phyloP scores from a whole-genome alignment of 2,797 vertebrate species.

The Betta splendens region DNA sequence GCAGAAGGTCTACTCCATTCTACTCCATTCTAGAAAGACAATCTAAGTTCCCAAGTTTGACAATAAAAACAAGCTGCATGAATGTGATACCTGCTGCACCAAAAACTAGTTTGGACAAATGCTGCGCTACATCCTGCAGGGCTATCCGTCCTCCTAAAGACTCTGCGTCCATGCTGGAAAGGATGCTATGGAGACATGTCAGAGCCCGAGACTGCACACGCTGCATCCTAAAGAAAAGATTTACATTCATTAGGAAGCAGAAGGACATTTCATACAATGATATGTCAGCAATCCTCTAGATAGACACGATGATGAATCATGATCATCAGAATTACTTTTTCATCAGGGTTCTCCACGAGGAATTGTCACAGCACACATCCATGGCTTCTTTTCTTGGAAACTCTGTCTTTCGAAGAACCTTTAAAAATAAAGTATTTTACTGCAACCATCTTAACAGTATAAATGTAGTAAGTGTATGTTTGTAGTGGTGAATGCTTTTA shows the following conservation, averaged over 20 bases:
- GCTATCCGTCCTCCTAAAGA: conserved; percentile 87
- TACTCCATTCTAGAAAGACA: not conserved
- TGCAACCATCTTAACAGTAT: not conserved
- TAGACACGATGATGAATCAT: no score
- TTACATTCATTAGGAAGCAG: not conserved
- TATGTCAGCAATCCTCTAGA: no score
- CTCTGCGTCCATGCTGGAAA: conserved; percentile 89
- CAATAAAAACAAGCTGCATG: not conserved
- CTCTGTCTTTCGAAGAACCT: conserved; percentile 94
- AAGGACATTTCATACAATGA: not conserved
- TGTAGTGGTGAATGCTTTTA: not conserved
- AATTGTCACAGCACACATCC: conserved; percentile 82
- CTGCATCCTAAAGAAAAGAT: conserved; percentile 80
- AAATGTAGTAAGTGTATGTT: no score
- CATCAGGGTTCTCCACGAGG: conserved; percentile 89
- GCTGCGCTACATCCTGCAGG: conserved; percentile 88
- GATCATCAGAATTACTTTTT: conserved; percentile 90
- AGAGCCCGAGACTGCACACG: conserved; percentile 91
- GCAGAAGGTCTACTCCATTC: not conserved
- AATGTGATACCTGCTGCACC: conserved; percentile 76
- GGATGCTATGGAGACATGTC: conserved; percentile 92
- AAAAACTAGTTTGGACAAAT: conserved; percentile 89
- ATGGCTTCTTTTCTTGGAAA: conserved; percentile 85
- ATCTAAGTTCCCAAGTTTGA: not conserved
- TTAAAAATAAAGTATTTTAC: conserved; percentile 4